Percentiles rank a stretch among this genome's conserved stretches.
Evolutionary conservation across 1,140 invertebrate genomes (phyloP).

Genomic region (Manduca sexta): DNA sequence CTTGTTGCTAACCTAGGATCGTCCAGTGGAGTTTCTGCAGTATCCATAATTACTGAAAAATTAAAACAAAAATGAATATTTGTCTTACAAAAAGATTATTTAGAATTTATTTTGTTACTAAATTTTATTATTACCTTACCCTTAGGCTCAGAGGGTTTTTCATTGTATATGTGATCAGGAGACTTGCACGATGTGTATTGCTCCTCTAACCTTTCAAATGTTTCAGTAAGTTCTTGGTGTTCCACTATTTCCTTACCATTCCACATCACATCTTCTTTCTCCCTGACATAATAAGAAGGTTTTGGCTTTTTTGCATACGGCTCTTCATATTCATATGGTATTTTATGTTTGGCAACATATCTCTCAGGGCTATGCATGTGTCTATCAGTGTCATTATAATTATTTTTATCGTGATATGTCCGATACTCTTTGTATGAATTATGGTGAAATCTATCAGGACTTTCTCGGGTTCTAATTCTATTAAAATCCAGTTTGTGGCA

Average conservation of each 20-base stretch:
- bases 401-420: conserved; percentile 14
- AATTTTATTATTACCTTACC: conserved; percentile 24
- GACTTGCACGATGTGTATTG: conserved; percentile 33
- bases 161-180: conserved; percentile 33
- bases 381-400: conserved; percentile 21
- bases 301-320: conserved; percentile 29
- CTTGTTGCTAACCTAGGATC: conserved; percentile 48
- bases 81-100: background rate
- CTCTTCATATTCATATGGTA: conserved; percentile 25
- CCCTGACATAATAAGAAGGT: conserved; percentile 17
- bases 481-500: conserved; percentile 13
- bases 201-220: conserved; percentile 7
- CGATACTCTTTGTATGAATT: conserved; percentile 25
- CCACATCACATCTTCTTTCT: conserved; percentile 2
- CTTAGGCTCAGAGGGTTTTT: conserved; percentile 28
- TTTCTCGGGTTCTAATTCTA: conserved; percentile 24
- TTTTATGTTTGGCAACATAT: conserved; percentile 29
- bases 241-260: conserved; percentile 5
- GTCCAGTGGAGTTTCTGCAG: conserved; percentile 27
- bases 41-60: conserved; percentile 47
- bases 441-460: conserved; percentile 37
- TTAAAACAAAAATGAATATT: conserved; percentile 4
- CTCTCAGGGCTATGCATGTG: conserved; percentile 15
- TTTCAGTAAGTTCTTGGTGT: background rate
- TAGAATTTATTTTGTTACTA: background rate